Percentiles rank a stretch among this genome's conserved stretches.
Conservation (phyloP, 2,888 invertebrate species). For the Bhutanitis thaidina region DNA sequence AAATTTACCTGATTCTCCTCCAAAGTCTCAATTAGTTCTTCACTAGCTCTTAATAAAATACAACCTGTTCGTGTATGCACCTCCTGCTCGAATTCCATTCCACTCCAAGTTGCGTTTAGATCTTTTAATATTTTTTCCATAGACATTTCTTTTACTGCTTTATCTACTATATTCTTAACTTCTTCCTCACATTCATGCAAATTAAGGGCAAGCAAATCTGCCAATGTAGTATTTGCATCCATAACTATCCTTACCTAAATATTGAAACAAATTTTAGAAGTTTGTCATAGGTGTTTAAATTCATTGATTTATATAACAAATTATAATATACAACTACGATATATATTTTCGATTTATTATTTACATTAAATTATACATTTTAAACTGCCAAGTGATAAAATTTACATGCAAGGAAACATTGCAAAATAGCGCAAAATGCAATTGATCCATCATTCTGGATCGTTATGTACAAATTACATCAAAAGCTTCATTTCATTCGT, state of each 20-base stretch:
- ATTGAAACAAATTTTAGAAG: slow-evolving; percentile 5
- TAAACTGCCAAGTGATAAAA: neutral
- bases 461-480: slow-evolving; percentile 10
- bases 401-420: slow-evolving; percentile 6
- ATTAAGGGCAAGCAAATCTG: slow-evolving; percentile 94
- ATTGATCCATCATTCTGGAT: neutral
- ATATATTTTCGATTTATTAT: too few species aligned
- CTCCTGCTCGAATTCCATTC: slow-evolving; percentile 96
- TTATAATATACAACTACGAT: too few species aligned
- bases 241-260: slow-evolving; percentile 94
- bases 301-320: too few species aligned
- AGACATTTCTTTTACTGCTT: slow-evolving; percentile 98
- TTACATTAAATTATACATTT: too few species aligned
- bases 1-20: slow-evolving; percentile 93
- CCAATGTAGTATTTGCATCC: slow-evolving; percentile 94
- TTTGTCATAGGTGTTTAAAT: too few species aligned
- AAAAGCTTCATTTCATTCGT: slow-evolving; percentile 4
- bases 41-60: slow-evolving; percentile 91
- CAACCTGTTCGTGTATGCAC: slow-evolving; percentile 92
- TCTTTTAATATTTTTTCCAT: slow-evolving; percentile 98
- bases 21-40: slow-evolving; percentile 96
- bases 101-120: slow-evolving; percentile 93
- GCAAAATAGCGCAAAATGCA: neutral
- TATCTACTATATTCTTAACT: slow-evolving; percentile 97
- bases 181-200: slow-evolving; percentile 98